Base-by-base conservation (phyloP, 2,888 invertebrate genomes). In the Parnassius apollo region DNA sequence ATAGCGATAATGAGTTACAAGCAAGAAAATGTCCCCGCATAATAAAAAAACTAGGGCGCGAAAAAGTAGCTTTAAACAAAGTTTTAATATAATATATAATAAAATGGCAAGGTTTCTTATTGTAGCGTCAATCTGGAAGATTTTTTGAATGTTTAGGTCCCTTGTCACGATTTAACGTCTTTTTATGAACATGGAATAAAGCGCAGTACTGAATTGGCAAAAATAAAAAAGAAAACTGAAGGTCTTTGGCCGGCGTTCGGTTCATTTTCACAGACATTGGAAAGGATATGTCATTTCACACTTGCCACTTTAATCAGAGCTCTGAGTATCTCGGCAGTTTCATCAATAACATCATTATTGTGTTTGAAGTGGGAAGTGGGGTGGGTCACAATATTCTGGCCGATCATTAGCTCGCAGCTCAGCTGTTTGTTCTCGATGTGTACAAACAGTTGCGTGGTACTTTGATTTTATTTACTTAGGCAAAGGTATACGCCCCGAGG, bases 161-260 rank as follows among this genome's bases (percentile, higher is more conserved):
- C 65, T 57, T 62, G 75, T 77, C 75, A 77, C 75, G 73, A 75
- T 46, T 75, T 73, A 64, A 51, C 61, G 62, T 59, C 64, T 57
- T 63, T 52, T 57, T 56, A 50, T 44, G 64, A 66, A 51, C 66
- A 69, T 71, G 65, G 70, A 69, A 66, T 71, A 70, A 74, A 70
- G 58, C 50, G 60, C 62, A 58, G 25, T 53, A 48, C n/a, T 35
- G 4, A 66, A 66, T 52, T 65, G 4, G 35, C 35, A 70, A 73
- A 55, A 68, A 71, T 66, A 65, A 69, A 70, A 74, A 72, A 74
- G 69, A 71, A 70, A 73, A 71, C 70, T 71, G 62, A 66, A 66
- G 80, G 78, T 78, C 76, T 71, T 78, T 78, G 73, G 66, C 80
- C 76, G 69, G 60, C 66, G 52, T 22, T 35, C 44, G 65, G 67